A percentile compares a stretch with the other conserved stretches of the same genome.
Evolutionary conservation across 2,113 vertebrate species (phyloP).

Genomic region (Tupaia chinensis): DNA sequence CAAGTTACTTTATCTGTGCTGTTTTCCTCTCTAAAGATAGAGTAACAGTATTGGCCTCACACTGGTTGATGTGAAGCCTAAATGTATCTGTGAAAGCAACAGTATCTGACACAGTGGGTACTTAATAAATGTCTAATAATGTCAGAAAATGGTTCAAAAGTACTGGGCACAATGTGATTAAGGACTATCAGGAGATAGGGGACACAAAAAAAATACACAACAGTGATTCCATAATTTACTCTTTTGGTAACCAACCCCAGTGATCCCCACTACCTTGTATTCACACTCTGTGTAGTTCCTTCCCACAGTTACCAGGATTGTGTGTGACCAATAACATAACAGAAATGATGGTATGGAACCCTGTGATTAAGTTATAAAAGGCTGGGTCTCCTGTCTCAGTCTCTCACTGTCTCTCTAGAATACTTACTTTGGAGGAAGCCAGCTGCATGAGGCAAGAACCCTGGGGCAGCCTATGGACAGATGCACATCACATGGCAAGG

Average conservation of each 20-base stretch:
- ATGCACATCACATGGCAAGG: accelerated
- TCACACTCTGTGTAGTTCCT: not conserved
- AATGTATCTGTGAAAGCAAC: not conserved
- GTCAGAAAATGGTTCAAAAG: not conserved
- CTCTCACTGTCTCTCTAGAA: not conserved
- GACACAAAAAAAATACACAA: not conserved
- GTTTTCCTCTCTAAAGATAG: not conserved
- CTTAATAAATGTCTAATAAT: not conserved
- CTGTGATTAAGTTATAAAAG: not conserved
- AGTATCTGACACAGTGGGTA: no score
- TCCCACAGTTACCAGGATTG: not conserved
- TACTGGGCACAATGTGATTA: not conserved
- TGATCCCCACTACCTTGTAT: not conserved
- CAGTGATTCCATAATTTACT: not conserved
- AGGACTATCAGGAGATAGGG: not conserved
- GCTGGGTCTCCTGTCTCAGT: not conserved
- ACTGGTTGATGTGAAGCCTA: not conserved
- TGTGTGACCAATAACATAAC: not conserved
- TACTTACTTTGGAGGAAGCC: not conserved
- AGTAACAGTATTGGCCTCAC: not conserved
- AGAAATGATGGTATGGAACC: not conserved
- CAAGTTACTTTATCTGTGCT: not conserved
- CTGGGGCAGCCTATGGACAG: not conserved
- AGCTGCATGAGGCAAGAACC: not conserved
- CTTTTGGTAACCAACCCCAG: accelerated